These are phyloP conservation scores for Diachasmimorpha longicaudata DNA, from an alignment of 1,140 invertebrate species.

Conservation along the genomic window DNA sequence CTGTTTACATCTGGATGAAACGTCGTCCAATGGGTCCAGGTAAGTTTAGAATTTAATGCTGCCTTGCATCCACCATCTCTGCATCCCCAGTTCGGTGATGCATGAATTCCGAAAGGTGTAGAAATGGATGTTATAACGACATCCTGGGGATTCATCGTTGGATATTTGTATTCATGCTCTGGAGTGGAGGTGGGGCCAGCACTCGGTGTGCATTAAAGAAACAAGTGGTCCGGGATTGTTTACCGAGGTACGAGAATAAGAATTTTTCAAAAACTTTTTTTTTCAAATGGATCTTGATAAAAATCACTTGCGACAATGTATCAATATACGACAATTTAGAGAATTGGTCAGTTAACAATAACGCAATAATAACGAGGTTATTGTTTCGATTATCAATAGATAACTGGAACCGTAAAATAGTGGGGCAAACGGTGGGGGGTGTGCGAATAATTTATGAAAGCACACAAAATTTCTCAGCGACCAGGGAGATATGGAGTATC, in stretches of 20 bases:
- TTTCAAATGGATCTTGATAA: neutral
- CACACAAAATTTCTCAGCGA: conserved; percentile 14
- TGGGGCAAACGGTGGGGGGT: neutral
- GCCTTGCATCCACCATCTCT: neutral
- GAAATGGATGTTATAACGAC: neutral
- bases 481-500: neutral
- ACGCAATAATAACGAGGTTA: neutral
- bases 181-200: neutral
- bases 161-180: neutral
- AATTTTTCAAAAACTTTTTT: neutral
- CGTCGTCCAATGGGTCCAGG: conserved; percentile 11
- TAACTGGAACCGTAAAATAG: neutral
- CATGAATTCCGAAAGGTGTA: conserved; percentile 11
- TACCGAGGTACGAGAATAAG: neutral
- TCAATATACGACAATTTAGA: too few species aligned
- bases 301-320: too few species aligned
- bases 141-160: neutral
- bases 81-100: neutral
- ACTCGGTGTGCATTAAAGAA: neutral
- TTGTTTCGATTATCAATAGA: neutral
- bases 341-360: neutral
- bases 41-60: conserved; percentile 23
- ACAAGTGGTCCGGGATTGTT: neutral
- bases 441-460: neutral
- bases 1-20: conserved; percentile 18